Base-by-base conservation (phyloP, 2,113 vertebrate species). In the Tragelaphus strepsiceros region DNA sequence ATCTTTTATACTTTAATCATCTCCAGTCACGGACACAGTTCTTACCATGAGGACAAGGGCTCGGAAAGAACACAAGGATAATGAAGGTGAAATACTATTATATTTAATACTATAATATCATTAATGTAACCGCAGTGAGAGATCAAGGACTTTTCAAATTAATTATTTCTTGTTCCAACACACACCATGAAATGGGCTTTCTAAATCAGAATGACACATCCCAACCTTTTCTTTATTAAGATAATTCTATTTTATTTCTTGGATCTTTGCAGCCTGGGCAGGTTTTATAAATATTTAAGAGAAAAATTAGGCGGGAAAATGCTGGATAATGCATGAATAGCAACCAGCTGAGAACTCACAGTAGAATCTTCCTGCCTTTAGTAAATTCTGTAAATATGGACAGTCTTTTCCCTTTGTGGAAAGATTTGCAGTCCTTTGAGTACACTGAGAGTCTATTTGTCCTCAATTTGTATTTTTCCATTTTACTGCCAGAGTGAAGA, bases 181-280 rank as follows among this genome's bases (percentile, higher is more conserved):
- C 93, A 96, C 62, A 93, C 82, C 92, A 86, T 90, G 92, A 92
- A 97, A 98, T 88, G 64, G 96, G 78, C 90, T 97, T 97, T 92
- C 96, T 97, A 97, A 97, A 96, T 97, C 98, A 96, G 56, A 86
- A 85, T 74, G 92, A 94, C 95, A 89, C 39, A 22, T 94, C 46
- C 82, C 94, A 87, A 81, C 90, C 85, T 94, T 93, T 67, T 56
- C 91, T 94, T 96, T 94, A 97, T 94, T 91, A 94, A 97, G 97
- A 96, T 97, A 90, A 98, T 88, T 97, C 95, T 97, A 94, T 90
- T 98, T 97, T 97, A 98, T 98, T 95, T 97, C 96, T 95, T 87
- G 82, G 86, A 59, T 94, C 89, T 83, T 35, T 74, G 82, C 92
- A 77, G 95, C 90, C 82, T 86, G 54, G 89, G 86, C 56, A 82